phyloP scores from a whole-genome alignment of 2,888 invertebrate genomes.

The Cremastinae sp. region DNA sequence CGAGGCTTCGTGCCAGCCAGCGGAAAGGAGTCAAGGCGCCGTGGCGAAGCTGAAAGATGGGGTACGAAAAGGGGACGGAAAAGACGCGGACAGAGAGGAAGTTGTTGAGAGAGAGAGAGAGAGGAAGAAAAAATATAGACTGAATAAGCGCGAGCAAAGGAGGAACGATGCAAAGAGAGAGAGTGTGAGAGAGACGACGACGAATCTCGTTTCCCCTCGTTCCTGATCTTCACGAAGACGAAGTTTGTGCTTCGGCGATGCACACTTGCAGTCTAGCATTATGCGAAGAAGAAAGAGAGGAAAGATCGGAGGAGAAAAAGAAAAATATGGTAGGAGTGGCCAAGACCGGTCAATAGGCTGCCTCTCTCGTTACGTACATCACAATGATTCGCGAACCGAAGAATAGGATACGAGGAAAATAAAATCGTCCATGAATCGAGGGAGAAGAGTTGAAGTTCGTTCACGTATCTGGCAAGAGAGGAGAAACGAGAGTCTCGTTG shows the following conservation, averaged over 20 bases:
- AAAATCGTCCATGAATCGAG: constrained; percentile 6
- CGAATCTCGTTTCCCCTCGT: not conserved
- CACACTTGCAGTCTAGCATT: constrained; percentile 59
- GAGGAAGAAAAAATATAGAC: constrained; percentile 8
- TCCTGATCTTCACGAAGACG: constrained; percentile 26
- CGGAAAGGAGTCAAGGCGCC: constrained; percentile 56
- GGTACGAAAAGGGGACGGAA: constrained; percentile 43
- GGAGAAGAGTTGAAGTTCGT: constrained; percentile 33
- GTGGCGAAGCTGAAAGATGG: constrained; percentile 42
- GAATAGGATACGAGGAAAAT: constrained; percentile 37
- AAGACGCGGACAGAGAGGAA: constrained; percentile 43
- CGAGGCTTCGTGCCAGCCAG: constrained; percentile 59
- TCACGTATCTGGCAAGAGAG: constrained; percentile 12
- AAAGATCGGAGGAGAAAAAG: not conserved
- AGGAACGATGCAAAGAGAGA: not conserved
- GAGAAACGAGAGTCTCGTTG: constrained; percentile 22
- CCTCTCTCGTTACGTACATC: constrained; percentile 72
- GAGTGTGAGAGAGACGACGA: constrained; percentile 1
- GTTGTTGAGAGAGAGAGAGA: constrained; percentile 29
- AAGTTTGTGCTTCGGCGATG: constrained; percentile 54
- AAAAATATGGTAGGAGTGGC: constrained; percentile 57
- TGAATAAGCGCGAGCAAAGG: constrained; percentile 21
- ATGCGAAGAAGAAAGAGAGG: constrained; percentile 34
- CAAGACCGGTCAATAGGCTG: constrained; percentile 65
- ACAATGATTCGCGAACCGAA: constrained; percentile 60